phyloP scores from a whole-genome alignment of 1,140 invertebrate genomes.

The Mercenaria mercenaria region DNA sequence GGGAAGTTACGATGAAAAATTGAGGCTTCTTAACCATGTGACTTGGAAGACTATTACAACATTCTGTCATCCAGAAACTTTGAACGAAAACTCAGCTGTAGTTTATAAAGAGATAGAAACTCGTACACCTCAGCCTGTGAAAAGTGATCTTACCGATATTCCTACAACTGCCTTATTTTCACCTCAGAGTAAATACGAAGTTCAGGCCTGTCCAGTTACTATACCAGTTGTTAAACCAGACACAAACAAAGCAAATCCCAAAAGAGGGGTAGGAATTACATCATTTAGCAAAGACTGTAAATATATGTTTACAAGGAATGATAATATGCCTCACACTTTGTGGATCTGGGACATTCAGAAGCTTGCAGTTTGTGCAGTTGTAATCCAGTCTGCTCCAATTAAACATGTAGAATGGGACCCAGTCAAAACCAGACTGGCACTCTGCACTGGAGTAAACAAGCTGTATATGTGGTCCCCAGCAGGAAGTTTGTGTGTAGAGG shows the following conservation, averaged over 20 bases:
- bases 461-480: constrained; percentile 86
- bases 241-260: constrained; percentile 84
- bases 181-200: constrained; percentile 83
- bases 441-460: constrained; percentile 85
- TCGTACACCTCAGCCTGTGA: constrained; percentile 69
- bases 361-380: constrained; percentile 79
- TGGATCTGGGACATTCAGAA: constrained; percentile 85
- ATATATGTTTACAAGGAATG: constrained; percentile 85
- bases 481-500: constrained; percentile 84
- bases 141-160: constrained; percentile 67
- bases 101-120: constrained; percentile 81
- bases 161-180: constrained; percentile 76
- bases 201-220: constrained; percentile 75
- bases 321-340: constrained; percentile 85
- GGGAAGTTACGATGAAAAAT: constrained; percentile 87
- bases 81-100: constrained; percentile 69
- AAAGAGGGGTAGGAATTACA: constrained; percentile 83
- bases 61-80: constrained; percentile 70
- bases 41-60: constrained; percentile 85
- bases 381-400: constrained; percentile 83
- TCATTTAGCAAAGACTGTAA: constrained; percentile 84
- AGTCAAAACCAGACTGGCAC: constrained; percentile 80
- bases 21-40: constrained; percentile 86
- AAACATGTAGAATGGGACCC: constrained; percentile 86
- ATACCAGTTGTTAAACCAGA: constrained; percentile 84